Conservation (phyloP, 2,113 vertebrate genomes). For the Motacilla alba region DNA sequence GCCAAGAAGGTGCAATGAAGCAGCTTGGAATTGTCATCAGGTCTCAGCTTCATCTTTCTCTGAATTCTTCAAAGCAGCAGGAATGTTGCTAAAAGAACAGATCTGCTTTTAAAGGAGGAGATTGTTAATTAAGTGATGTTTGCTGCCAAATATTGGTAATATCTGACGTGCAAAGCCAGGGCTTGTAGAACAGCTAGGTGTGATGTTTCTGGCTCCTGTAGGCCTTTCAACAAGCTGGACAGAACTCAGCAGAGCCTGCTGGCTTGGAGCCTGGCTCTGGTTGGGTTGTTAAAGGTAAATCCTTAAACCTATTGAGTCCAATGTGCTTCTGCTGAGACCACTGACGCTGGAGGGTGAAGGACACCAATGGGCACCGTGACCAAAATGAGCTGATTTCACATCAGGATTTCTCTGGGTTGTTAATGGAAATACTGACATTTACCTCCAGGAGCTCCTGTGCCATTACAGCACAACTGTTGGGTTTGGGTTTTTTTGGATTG, state of each 20-base stretch:
- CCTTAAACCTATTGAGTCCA: background rate
- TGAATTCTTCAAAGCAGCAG: constrained; percentile 34
- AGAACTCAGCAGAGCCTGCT: background rate
- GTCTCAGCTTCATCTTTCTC: constrained; percentile 28
- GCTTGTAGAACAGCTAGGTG: background rate
- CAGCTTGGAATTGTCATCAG: constrained; percentile 4
- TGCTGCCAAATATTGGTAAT: constrained; percentile 9
- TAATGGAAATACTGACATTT: background rate
- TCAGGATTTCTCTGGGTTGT: background rate
- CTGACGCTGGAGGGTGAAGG: background rate
- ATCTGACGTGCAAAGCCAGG: background rate
- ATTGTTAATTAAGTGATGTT: constrained; percentile 41
- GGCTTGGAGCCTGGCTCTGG: background rate
- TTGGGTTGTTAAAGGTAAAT: background rate
- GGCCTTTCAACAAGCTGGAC: background rate
- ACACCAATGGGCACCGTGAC: background rate
- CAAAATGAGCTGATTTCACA: background rate
- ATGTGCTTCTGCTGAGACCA: background rate
- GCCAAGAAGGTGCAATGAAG: background rate
- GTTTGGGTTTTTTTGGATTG: background rate
- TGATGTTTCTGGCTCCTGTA: background rate
- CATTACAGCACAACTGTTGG: background rate
- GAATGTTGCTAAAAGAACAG: background rate
- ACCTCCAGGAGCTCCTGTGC: background rate
- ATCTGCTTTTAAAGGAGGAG: constrained; percentile 32